Base-by-base conservation (phyloP, 2,888 invertebrate species). In the Ariolimax columbianus region DNA sequence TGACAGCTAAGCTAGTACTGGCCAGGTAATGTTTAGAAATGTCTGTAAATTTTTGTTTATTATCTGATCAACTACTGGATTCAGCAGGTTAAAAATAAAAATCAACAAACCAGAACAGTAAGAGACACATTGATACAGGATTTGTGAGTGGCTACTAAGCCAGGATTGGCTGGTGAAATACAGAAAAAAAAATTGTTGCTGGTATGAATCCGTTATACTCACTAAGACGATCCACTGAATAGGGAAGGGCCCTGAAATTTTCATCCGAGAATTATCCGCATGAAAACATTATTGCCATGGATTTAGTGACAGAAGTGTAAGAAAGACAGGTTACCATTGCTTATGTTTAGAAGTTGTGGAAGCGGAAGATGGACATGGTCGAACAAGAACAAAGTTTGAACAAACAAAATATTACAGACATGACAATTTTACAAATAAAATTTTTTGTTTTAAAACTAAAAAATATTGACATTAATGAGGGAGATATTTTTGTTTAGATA, bases 191-290 rank as follows among this genome's bases (percentile, higher is more conserved):
- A 36, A n/a, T 73, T 43, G 30, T 43, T 72, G 43, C 11, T 40
- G 70, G 38, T 43, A 43, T 40, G 43, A 73, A 73, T 47, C 73
- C n/a, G n/a, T 26, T 30, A 73, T 73, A 73, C 73, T 73, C 73
- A 73, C 73, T 73, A 73, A 11, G n/a, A 11, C n/a, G 43, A 47
- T 73, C 73, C 73, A 73, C 9, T 1, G 73, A 73, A 26, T n/a
- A 73, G n/a, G 1, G 73, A 43, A 11, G 17, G 73, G 47, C 43
- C 73, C 47, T 43, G 47, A 73, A 73, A 47, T 73, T 73, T 73
- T 43, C 73, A 73, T 43, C 73, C 73, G 73, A 73, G 73, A 73
- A 73, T 73, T 30, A 73, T 73, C 47, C 47, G 40, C 26, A 36
- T 72, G 40, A 72, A n/a, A 55, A 55, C 55, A 63, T 63, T 23